phyloP scores from a whole-genome alignment of 2,888 invertebrate genomes.

The Pimpla rufipes region DNA sequence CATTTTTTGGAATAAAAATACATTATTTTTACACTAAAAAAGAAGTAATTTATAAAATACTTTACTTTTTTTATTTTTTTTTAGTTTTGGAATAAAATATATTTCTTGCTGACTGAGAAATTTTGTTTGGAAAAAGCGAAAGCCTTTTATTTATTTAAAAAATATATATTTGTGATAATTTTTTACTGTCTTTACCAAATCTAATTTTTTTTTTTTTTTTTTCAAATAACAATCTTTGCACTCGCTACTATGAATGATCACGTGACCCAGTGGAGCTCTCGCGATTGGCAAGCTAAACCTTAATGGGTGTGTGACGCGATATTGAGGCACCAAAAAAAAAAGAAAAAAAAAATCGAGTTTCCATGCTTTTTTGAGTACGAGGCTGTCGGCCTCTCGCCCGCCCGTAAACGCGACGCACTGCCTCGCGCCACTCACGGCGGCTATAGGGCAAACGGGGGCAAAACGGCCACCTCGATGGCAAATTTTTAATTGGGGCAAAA shows the following conservation, averaged over 20 bases:
- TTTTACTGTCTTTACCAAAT: not conserved
- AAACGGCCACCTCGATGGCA: too few species aligned
- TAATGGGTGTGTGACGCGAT: conserved; percentile 14
- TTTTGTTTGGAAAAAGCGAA: too few species aligned
- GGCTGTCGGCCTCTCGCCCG: not conserved
- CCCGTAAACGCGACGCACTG: not conserved
- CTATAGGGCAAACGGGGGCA: too few species aligned
- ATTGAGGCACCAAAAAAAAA: not conserved
- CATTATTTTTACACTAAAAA: too few species aligned
- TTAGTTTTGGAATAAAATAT: too few species aligned
- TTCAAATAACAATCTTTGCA: not conserved
- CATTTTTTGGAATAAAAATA: too few species aligned
- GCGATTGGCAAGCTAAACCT: not conserved
- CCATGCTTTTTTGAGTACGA: not conserved
- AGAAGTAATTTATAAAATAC: too few species aligned
- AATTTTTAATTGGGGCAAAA: too few species aligned
- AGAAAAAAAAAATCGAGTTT: conserved; percentile 4
- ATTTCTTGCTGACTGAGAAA: too few species aligned
- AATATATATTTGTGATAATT: too few species aligned
- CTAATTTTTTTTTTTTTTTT: not conserved
- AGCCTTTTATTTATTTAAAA: too few species aligned
- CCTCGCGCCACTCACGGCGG: not conserved
- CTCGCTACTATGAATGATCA: not conserved
- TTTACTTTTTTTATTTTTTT: too few species aligned
- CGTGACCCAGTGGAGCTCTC: not conserved